These are phyloP conservation scores for Muscidifurax raptorellus DNA, from an alignment of 1,140 invertebrate genomes.

Conservation along the genomic window DNA sequence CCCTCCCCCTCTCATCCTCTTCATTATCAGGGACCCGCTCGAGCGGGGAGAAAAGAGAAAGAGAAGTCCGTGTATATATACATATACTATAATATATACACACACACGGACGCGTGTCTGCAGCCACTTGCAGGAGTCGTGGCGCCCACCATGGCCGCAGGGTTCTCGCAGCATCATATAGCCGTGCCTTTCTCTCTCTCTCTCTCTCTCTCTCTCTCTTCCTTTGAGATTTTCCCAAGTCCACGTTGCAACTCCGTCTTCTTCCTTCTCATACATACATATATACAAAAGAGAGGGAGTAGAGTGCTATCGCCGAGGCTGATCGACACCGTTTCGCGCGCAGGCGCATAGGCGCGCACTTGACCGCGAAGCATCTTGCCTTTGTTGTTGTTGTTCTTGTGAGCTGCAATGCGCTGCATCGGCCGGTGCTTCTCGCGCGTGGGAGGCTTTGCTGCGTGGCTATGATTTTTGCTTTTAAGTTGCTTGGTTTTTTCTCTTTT, in stretches of 20 bases:
- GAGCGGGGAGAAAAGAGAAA: neutral
- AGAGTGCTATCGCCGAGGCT: conserved; percentile 14
- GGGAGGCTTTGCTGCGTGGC: neutral
- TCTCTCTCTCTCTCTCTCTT: conserved; percentile 34
- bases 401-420: neutral
- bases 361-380: conserved; percentile 34
- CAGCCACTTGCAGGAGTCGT: conserved; percentile 28
- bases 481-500: neutral
- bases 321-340: conserved; percentile 50
- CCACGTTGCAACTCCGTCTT: neutral
- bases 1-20: conserved; percentile 15
- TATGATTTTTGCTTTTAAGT: neutral
- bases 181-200: neutral
- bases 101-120: conserved; percentile 27
- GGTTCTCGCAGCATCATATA: neutral
- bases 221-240: conserved; percentile 36
- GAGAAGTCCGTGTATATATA: neutral
- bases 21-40: conserved; percentile 33
- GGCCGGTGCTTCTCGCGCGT: neutral
- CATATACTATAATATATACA: neutral
- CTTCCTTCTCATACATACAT: neutral
- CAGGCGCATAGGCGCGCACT: conserved; percentile 20
- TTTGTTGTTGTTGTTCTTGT: conserved; percentile 19
- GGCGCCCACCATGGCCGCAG: conserved; percentile 35
- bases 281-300: neutral